Evolutionary conservation across 2,113 vertebrate species (phyloP).

Genomic region (Chaetodon trifascialis): DNA sequence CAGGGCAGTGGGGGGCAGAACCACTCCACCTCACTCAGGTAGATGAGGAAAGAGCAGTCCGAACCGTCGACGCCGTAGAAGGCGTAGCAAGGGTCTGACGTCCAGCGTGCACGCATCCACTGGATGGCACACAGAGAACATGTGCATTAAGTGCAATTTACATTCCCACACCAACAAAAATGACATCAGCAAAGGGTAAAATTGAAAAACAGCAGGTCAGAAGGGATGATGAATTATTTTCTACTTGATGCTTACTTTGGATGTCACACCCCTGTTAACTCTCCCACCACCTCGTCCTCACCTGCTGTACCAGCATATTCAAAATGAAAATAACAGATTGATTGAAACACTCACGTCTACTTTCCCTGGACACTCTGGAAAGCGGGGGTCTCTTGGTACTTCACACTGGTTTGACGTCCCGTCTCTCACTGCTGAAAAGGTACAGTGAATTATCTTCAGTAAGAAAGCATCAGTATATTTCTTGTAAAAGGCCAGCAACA

Average conservation of each 20-base stretch:
- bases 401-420: constrained; percentile 92
- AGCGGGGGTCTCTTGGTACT: constrained; percentile 92
- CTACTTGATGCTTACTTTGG: too few species aligned
- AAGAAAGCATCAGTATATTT: neutral
- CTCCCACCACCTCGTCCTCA: neutral
- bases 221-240: too few species aligned
- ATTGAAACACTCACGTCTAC: constrained; percentile 91
- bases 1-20: constrained; percentile 94
- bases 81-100: constrained; percentile 97
- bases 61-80: constrained; percentile 98
- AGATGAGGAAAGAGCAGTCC: constrained; percentile 97
- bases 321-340: neutral
- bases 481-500: neutral
- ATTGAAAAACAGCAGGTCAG: neutral
- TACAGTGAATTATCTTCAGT: constrained; percentile 15
- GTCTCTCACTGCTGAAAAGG: constrained; percentile 81
- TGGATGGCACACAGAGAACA: constrained; percentile 59
- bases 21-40: constrained; percentile 98
- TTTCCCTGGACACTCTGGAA: constrained; percentile 94
- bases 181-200: neutral
- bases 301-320: neutral
- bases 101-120: constrained; percentile 99
- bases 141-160: neutral
- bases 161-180: neutral
- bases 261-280: too few species aligned